Conservation (phyloP, 2,888 invertebrate species). For the Autographa gamma region DNA sequence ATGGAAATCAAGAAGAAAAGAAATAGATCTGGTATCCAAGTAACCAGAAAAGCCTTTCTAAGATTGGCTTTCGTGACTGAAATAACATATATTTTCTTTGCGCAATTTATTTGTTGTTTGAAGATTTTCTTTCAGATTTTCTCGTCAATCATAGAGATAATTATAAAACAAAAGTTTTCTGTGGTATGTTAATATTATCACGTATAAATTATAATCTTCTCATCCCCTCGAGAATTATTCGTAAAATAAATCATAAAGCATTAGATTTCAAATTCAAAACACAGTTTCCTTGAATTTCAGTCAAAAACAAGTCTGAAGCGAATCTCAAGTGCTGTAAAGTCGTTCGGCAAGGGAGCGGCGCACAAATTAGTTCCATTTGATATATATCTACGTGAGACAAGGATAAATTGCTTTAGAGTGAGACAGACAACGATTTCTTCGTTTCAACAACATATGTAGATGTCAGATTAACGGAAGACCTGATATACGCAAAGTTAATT, state of each 20-base stretch:
- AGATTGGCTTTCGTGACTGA: no score
- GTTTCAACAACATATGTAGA: conserved; percentile 76
- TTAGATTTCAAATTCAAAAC: conserved; percentile 46
- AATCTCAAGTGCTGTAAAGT: conserved; percentile 54
- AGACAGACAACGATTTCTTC: conserved; percentile 63
- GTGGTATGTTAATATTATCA: neutral
- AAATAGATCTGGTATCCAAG: no score
- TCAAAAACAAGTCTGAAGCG: conserved; percentile 48
- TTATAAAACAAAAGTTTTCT: neutral
- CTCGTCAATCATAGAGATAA: neutral
- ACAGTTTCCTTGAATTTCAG: conserved; percentile 47
- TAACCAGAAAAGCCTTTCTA: no score
- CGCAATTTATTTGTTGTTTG: neutral
- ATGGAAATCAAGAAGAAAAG: no score
- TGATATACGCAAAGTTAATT: conserved; percentile 76
- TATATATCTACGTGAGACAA: conserved; percentile 61
- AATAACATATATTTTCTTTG: no score
- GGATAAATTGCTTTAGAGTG: conserved; percentile 59
- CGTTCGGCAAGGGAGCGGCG: conserved; percentile 40
- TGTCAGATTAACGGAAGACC: conserved; percentile 76
- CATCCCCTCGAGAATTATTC: neutral
- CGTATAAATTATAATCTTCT: neutral
- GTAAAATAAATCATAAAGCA: neutral
- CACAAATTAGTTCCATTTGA: conserved; percentile 61
- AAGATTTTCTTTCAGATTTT: neutral